Base-by-base conservation (phyloP, 30 jellyfish, hydroid and myxozoan genomes). In the Cassiopea xamachana region DNA sequence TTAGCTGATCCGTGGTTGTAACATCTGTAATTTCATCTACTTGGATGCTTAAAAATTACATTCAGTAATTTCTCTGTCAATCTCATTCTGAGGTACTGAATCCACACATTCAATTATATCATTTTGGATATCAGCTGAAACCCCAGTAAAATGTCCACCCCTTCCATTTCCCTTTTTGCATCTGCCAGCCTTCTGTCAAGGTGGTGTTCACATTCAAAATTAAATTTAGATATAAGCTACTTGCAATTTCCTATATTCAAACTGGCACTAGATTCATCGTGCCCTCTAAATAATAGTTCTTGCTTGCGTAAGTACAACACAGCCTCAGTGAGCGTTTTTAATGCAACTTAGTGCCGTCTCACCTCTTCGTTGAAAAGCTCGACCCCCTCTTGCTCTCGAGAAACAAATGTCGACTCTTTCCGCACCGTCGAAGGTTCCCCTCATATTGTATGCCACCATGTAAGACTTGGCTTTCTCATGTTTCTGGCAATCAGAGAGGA, bases 311-410 rank as follows among this genome's bases (percentile, higher is more conserved):
- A 27, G 39, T 27, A 67, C 43, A 82, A 69, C 48, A 82, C 91
- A 18, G 87, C 91, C 67, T 60, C 64, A 14, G 67, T 15, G 13
- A 60, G 18, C 4, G 87, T 67, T 67, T 60, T 82, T 14, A 82
- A 86, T 67, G 64, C 64, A 10, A 18, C 87, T 73, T 89, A 60
- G 87, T 82, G 60, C 72, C 64, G 91, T 46, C 91, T 60, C 15
- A 82, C 91, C 87, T 72, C 12, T 51, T 85, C 93, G 44, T 85
- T 72, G 80, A 71, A 90, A 14, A 90, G 59, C 80, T 85, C 93
- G 46, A 77, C 39, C 7, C 73, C 93, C 88, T 82, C 91, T 67
- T 7, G 89, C 89, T 9, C 89, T 9, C 10, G 86, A 68, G 62
- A 82, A 60, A 8, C 60, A 18, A 16, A 82, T 87, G 45, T 82